Evolutionary conservation across 2,888 invertebrate species (phyloP).

Genomic region (Nymphalis c-album): DNA sequence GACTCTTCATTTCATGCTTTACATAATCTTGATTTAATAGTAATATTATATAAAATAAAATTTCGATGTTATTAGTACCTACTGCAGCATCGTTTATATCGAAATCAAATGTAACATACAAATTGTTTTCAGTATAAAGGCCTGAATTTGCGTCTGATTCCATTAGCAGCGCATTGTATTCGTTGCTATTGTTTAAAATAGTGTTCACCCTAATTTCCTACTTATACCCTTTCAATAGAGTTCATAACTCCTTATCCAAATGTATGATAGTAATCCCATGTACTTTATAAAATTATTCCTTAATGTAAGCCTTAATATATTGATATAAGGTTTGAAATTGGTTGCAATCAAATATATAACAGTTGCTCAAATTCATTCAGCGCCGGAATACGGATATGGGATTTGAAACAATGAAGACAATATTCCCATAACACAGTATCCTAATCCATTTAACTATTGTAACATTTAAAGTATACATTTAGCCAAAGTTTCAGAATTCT

Average conservation of each 20-base stretch:
- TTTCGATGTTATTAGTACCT: neutral
- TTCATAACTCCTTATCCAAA: neutral
- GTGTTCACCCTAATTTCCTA: neutral
- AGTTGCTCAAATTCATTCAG: slow-evolving; percentile 14
- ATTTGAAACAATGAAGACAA: slow-evolving; percentile 13
- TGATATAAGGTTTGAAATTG: neutral
- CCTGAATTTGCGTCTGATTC: slow-evolving; percentile 12
- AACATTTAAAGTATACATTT: neutral
- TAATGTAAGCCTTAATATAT: neutral
- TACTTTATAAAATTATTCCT: neutral
- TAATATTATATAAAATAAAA: too few species aligned
- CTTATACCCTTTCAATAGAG: neutral
- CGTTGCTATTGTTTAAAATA: slow-evolving; percentile 2
- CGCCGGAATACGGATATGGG: slow-evolving; percentile 15
- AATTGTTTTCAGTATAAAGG: slow-evolving; percentile 12
- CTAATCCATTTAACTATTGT: slow-evolving; percentile 11
- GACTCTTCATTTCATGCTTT: too few species aligned
- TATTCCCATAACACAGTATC: slow-evolving; percentile 11
- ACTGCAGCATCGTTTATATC: neutral
- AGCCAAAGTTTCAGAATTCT: too few species aligned
- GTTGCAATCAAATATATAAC: neutral
- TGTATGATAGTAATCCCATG: slow-evolving; percentile 4
- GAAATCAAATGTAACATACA: slow-evolving; percentile 10
- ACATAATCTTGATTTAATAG: too few species aligned
- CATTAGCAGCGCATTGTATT: slow-evolving; percentile 8